These are phyloP conservation scores for Thysanoteuthis rhombus DNA, from an alignment of 2,888 invertebrate genomes.

Conservation along the genomic window DNA sequence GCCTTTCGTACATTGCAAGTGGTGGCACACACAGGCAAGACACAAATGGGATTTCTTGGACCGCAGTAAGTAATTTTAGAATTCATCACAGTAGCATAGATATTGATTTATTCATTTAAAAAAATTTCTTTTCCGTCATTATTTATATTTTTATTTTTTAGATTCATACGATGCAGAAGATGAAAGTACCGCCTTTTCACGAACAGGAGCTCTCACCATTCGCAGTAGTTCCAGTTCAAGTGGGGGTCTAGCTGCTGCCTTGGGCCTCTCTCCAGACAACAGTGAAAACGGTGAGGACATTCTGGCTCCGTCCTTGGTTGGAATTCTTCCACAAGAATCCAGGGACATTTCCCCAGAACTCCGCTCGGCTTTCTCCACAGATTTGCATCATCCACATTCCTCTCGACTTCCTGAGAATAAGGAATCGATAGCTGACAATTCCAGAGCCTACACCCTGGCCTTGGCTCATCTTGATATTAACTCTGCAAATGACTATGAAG, in stretches of 20 bases:
- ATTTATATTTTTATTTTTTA: constrained; percentile 39
- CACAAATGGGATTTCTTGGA: too few species aligned
- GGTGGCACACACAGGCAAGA: too few species aligned
- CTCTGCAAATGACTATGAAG: not conserved
- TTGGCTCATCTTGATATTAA: not conserved
- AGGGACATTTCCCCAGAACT: not conserved
- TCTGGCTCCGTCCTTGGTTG: constrained; percentile 31
- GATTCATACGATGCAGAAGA: constrained; percentile 61
- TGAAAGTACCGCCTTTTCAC: constrained; percentile 63
- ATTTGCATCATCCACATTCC: not conserved
- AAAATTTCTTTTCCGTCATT: too few species aligned
- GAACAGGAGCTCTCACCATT: constrained; percentile 66
- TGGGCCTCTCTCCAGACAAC: constrained; percentile 57
- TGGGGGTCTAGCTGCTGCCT: constrained; percentile 61
- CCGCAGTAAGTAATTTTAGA: too few species aligned
- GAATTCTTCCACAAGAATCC: not conserved
- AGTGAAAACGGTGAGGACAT: constrained; percentile 58
- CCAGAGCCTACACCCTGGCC: not conserved
- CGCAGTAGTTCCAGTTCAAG: constrained; percentile 65
- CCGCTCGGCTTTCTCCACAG: not conserved
- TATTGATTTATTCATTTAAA: too few species aligned
- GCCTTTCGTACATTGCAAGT: too few species aligned
- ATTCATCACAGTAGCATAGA: too few species aligned
- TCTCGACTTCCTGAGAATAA: not conserved
- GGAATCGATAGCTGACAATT: not conserved